phyloP scores from a whole-genome alignment of 2,113 vertebrate species.

The Pithys albifrons region DNA sequence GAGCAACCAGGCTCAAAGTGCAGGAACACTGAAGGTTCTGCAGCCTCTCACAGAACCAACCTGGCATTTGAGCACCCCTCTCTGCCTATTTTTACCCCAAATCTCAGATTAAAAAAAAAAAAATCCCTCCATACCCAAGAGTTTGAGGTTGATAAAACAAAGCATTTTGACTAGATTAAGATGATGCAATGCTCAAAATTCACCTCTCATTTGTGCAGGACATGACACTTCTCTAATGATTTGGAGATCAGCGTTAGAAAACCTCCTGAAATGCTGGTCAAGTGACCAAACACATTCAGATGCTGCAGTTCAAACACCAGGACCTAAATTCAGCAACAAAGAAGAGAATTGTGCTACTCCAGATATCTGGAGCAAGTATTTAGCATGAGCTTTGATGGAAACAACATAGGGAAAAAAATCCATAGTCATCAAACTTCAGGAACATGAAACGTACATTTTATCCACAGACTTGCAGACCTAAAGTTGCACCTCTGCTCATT shows the following conservation, averaged over 20 bases:
- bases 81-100: neutral
- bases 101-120: neutral
- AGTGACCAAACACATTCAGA: neutral
- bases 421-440: neutral
- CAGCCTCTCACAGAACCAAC: neutral
- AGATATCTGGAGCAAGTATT: neutral
- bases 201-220: neutral
- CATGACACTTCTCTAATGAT: neutral
- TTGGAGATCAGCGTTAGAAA: neutral
- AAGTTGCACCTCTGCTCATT: neutral
- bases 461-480: neutral
- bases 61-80: neutral
- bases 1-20: rapidly evolving
- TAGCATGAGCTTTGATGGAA: neutral
- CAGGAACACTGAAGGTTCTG: neutral
- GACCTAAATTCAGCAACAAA: neutral
- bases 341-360: neutral
- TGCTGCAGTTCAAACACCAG: neutral
- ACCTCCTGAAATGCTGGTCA: neutral
- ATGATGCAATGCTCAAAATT: neutral
- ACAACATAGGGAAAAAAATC: neutral
- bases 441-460: neutral
- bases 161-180: neutral
- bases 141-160: neutral
- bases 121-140: neutral